These are phyloP conservation scores for Hypena proboscidalis DNA, from an alignment of 2,888 invertebrate species.

Conservation along the genomic window DNA sequence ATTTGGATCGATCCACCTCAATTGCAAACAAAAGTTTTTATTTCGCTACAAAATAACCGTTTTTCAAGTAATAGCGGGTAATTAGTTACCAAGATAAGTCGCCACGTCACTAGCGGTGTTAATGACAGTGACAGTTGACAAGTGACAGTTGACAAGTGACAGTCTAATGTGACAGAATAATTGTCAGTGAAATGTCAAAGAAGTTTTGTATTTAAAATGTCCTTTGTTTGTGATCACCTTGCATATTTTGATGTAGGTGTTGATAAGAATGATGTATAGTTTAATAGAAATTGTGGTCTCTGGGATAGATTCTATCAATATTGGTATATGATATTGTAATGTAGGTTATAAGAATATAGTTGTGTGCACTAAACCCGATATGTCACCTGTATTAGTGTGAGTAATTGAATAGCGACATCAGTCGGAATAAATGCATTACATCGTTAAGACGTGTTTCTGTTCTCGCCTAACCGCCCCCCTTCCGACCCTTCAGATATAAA, in stretches of 20 bases:
- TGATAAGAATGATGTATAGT: too few species aligned
- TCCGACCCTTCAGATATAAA: too few species aligned
- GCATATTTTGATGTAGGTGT: background rate
- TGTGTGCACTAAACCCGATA: too few species aligned
- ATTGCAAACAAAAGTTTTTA: conserved; percentile 12
- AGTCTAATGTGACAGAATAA: conserved; percentile 61
- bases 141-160: conserved; percentile 46
- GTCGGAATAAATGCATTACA: too few species aligned
- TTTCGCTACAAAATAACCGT: conserved; percentile 17
- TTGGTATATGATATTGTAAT: too few species aligned
- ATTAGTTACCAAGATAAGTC: conserved; percentile 43
- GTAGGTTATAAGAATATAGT: too few species aligned
- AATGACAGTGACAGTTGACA: conserved; percentile 43
- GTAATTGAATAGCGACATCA: too few species aligned
- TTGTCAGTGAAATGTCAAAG: conserved; percentile 54
- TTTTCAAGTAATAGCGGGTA: conserved; percentile 29
- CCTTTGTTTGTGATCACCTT: conserved; percentile 1
- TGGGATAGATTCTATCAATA: too few species aligned
- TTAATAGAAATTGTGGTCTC: too few species aligned
- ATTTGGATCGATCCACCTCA: conserved; percentile 20
- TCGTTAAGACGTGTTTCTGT: too few species aligned
- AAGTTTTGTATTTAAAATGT: conserved; percentile 3
- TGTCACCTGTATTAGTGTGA: too few species aligned
- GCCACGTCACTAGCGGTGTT: conserved; percentile 39
- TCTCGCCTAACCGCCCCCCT: too few species aligned